phyloP scores from a whole-genome alignment of 2,888 invertebrate species.

The Caenorhabditis wallacei region DNA sequence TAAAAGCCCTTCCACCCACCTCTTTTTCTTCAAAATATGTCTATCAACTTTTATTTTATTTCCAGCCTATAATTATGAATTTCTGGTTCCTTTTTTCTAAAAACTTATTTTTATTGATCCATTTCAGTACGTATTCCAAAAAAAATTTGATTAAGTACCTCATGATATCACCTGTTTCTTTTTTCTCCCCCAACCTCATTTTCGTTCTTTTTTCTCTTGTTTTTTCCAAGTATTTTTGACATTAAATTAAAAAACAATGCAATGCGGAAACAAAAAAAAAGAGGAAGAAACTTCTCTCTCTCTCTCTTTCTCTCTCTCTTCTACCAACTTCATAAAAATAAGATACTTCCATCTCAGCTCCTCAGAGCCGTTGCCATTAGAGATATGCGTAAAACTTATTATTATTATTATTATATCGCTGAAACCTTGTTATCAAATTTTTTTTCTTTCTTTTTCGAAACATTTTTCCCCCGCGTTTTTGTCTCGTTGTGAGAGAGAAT shows the following conservation, averaged over 20 bases:
- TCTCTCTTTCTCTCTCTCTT: not conserved
- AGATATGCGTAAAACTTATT: conserved; percentile 44
- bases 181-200: conserved; percentile 1
- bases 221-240: conserved; percentile 1
- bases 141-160: conserved; percentile 39
- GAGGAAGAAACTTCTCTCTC: not conserved
- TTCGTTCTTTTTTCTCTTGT: conserved; percentile 5
- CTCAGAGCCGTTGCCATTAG: conserved; percentile 29
- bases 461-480: not conserved
- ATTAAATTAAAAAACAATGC: conserved; percentile 32
- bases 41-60: no score
- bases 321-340: not conserved
- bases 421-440: conserved; percentile 18
- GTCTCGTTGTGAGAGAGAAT: not conserved
- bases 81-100: not conserved
- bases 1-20: not conserved
- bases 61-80: no score
- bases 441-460: conserved; percentile 15
- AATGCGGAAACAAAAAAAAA: conserved; percentile 17
- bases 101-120: not conserved
- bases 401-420: conserved; percentile 42
- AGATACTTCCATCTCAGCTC: not conserved
- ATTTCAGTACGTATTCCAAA: not conserved
- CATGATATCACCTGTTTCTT: conserved; percentile 46
- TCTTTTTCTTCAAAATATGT: not conserved